Evolutionary conservation across 2,113 vertebrate species (phyloP).

Genomic region (Dicerorhinus sumatrensis): DNA sequence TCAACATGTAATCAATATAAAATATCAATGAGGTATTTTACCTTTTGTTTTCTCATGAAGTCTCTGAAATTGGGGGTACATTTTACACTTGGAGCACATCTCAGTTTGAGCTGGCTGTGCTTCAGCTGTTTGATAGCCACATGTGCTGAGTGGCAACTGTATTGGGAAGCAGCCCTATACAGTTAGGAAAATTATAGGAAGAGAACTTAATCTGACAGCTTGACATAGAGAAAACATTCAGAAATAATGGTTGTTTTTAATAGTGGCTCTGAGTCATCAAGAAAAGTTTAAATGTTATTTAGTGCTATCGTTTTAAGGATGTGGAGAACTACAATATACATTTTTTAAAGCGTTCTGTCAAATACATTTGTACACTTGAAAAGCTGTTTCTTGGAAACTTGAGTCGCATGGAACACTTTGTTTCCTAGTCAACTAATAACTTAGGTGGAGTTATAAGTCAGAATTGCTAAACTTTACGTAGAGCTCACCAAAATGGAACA

Average conservation of each 20-base stretch:
- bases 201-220: background rate
- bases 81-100: background rate
- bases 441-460: background rate
- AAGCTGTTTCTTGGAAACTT: conserved; percentile 26
- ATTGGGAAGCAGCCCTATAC: background rate
- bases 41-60: background rate
- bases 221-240: background rate
- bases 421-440: background rate
- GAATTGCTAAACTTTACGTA: background rate
- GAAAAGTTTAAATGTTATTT: background rate
- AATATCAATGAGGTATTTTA: background rate
- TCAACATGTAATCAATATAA: background rate
- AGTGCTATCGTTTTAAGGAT: background rate
- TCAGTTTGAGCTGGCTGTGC: background rate
- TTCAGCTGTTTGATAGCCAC: background rate
- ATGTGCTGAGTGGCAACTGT: background rate
- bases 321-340: background rate
- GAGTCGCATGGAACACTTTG: background rate
- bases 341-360: background rate
- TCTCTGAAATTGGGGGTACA: background rate
- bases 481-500: background rate
- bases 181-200: background rate
- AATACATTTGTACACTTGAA: background rate
- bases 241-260: background rate
- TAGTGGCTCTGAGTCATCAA: background rate